Evolutionary conservation across 2,888 invertebrate genomes (phyloP), one percentile per base, ranked within the genome.

Genomic region (Ischnus inquisitorius): DNA sequence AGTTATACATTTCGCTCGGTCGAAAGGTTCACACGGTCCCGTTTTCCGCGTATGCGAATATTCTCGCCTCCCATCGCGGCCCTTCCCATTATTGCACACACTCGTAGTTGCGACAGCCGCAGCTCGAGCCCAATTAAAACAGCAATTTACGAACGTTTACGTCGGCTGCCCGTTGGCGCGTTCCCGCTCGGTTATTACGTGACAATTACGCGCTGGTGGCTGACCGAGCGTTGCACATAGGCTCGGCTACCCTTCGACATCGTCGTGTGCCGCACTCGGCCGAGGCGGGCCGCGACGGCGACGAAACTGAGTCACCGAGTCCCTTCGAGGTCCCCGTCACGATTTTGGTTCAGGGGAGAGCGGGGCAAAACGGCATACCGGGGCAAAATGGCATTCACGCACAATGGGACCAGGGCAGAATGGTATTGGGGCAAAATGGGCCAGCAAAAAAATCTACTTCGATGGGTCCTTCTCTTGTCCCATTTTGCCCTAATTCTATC

Each of bases 71-170:
- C 34, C n/a, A n/a, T n/a, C n/a, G 69, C 48, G 16, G 48, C 16
- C n/a, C 34, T 64, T 74, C 65, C 57, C 67, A 57, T 79, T 77
- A 82, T 86, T 82, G 87, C 60, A 76, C 75, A 57, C 65, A 51
- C 64, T 74, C 51, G 34, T 68, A 57, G 54, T 46, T 64, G 34
- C 69, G 22, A 71, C 54, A 39, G 69, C 41, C 41, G 39, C 69
- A 39, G 69, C 54, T 51, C 77, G 76, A 69, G 67, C 69, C 87
- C 87, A 88, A 87, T 89, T 89, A 89, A 89, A 89, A 88, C 83
- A 77, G 84, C 87, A 85, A 88, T 88, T 88, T 87, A 83, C 76
- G 84, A 83, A 83, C 87, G 85, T 85, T 88, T 85, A 86, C 79
- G 79, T 77, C 81, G 79, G 62, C 48, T 71, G 77, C 60, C 51